Percentiles rank a stretch among this genome's conserved stretches.
Evolutionary conservation across 2,797 vertebrate species (phyloP).

Genomic region (Epinephelus awoara): DNA sequence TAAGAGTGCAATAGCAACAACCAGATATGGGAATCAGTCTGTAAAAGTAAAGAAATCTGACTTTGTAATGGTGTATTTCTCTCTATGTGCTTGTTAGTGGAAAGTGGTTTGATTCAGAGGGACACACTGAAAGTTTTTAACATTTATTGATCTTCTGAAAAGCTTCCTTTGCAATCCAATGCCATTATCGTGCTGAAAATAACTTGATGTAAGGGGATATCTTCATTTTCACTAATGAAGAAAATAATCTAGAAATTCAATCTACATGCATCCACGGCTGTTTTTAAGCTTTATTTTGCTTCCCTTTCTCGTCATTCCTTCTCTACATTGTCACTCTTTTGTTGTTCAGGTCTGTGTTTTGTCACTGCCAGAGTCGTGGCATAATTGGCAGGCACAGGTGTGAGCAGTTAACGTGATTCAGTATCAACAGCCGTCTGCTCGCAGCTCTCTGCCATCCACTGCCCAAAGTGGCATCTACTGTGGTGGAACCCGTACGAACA

Average conservation of each 20-base stretch:
- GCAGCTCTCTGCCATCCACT: slow-evolving; percentile 13
- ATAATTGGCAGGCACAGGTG: slow-evolving; percentile 57
- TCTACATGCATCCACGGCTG: neutral
- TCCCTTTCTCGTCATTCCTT: neutral
- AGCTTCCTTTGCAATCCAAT: neutral
- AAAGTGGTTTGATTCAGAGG: slow-evolving; percentile 2
- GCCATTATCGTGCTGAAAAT: neutral
- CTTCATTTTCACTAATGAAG: slow-evolving; percentile 2
- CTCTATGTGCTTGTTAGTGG: slow-evolving; percentile 3
- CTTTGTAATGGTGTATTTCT: neutral
- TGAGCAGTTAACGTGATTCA: slow-evolving; percentile 43
- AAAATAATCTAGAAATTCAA: neutral
- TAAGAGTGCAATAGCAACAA: neutral
- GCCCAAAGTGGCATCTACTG: slow-evolving; percentile 27
- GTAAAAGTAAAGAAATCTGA: neutral
- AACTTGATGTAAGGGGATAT: neutral
- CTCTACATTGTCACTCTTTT: neutral
- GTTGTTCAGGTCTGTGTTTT: neutral
- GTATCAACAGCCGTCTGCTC: slow-evolving; percentile 15
- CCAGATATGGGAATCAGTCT: neutral
- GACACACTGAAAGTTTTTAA: neutral
- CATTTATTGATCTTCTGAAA: slow-evolving; percentile 19
- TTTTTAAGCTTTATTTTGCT: neutral
- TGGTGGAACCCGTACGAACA: slow-evolving; percentile 23
- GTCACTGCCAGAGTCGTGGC: slow-evolving; percentile 33